Conservation (phyloP, 2,888 invertebrate species). For the Sesamia inferens region DNA sequence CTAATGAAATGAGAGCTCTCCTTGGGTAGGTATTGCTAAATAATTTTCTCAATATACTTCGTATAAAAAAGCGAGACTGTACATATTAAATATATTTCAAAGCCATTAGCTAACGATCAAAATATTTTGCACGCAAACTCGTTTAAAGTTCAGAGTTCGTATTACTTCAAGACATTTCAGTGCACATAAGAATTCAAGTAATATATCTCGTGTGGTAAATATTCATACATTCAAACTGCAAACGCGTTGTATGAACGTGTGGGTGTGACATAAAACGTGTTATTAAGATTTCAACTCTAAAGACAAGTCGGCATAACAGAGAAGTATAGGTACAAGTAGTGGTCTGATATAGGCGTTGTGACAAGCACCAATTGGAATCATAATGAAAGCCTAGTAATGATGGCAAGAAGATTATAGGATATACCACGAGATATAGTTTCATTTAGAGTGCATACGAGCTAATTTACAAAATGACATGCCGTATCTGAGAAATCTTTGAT, state of each 20-base stretch:
- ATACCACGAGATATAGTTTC: constrained; percentile 35
- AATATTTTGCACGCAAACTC: constrained; percentile 41
- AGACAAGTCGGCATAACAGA: constrained; percentile 69
- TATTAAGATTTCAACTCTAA: constrained; percentile 80
- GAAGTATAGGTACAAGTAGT: constrained; percentile 62
- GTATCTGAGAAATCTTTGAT: constrained; percentile 31
- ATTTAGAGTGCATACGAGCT: constrained; percentile 33
- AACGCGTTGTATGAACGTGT: constrained; percentile 64
- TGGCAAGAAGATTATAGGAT: constrained; percentile 45
- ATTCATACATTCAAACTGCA: constrained; percentile 67
- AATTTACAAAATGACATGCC: constrained; percentile 39
- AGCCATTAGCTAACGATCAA: constrained; percentile 31
- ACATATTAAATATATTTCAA: constrained; percentile 32
- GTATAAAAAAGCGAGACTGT: constrained; percentile 1
- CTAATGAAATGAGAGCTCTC: background rate
- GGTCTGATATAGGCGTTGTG: constrained; percentile 57
- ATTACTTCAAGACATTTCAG: constrained; percentile 63
- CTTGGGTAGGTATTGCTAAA: background rate
- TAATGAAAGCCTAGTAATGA: constrained; percentile 57
- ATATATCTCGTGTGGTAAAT: constrained; percentile 56
- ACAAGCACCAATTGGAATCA: constrained; percentile 57
- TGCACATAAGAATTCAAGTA: constrained; percentile 60
- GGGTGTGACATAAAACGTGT: constrained; percentile 75
- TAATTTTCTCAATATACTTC: constrained; percentile 2
- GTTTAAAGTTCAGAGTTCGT: constrained; percentile 56